These are phyloP conservation scores for Tragelaphus strepsiceros DNA, from an alignment of 2,113 vertebrate species.

Conservation along the genomic window DNA sequence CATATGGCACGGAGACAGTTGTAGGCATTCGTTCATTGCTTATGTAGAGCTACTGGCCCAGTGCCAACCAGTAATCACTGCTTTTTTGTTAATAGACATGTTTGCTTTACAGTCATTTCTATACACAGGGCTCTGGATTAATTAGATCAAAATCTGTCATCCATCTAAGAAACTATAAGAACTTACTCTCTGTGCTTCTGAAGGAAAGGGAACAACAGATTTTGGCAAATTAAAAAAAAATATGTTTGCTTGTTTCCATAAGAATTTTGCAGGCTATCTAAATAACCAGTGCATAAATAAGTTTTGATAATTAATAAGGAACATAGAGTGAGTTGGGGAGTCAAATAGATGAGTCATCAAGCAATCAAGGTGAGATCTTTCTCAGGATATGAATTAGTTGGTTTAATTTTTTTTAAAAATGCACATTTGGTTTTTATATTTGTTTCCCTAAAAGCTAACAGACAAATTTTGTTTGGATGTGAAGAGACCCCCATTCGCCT, in stretches of 20 bases:
- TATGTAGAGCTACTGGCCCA: constrained; percentile 85
- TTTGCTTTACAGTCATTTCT: constrained; percentile 89
- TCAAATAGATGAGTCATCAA: background rate
- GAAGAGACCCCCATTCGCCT: background rate
- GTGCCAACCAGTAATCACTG: constrained; percentile 85
- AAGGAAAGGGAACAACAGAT: constrained; percentile 56
- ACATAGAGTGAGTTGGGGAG: background rate
- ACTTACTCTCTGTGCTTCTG: constrained; percentile 36
- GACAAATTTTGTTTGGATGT: background rate
- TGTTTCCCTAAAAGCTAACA: background rate
- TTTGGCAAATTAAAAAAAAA: constrained; percentile 43
- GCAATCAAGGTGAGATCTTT: background rate
- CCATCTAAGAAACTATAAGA: constrained; percentile 81
- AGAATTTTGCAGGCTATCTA: constrained; percentile 43
- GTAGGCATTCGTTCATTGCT: constrained; percentile 86
- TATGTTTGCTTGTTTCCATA: constrained; percentile 63
- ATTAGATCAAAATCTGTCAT: constrained; percentile 87
- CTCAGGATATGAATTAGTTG: background rate
- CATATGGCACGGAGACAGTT: constrained; percentile 90
- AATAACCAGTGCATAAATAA: background rate
- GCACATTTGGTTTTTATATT: background rate
- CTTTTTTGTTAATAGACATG: constrained; percentile 92
- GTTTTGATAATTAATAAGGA: constrained; percentile 26
- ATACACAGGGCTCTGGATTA: constrained; percentile 86
- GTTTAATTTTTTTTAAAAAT: background rate